Conservation (phyloP, 1,140 invertebrate genomes). For the Diachasmimorpha longicaudata region DNA sequence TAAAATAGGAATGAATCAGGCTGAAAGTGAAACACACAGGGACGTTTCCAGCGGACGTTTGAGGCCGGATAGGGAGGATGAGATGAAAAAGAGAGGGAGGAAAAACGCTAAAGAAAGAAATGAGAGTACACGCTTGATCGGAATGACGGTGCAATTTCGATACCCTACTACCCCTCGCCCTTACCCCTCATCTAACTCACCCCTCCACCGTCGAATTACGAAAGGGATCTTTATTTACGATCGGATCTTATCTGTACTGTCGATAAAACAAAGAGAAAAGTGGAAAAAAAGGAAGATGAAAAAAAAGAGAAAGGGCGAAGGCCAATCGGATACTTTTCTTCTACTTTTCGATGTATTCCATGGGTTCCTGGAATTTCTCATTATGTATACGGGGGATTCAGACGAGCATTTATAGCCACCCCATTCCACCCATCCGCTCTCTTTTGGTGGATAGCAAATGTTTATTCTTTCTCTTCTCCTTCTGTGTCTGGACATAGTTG, state of each 20-base stretch:
- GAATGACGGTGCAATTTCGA: not conserved
- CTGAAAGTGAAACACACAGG: not conserved
- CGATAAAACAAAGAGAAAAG: constrained; percentile 1
- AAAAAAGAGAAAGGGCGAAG: not conserved
- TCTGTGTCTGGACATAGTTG: not conserved
- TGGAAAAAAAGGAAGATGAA: not conserved
- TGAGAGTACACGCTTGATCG: constrained; percentile 2
- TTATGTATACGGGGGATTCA: constrained; percentile 1
- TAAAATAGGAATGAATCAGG: constrained; percentile 3
- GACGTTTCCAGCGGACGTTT: not conserved
- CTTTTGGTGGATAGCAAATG: not conserved
- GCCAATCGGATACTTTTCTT: not conserved
- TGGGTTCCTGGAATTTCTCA: not conserved
- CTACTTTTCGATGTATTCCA: not conserved
- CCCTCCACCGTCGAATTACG: not conserved
- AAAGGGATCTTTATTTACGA: constrained; percentile 9
- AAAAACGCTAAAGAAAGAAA: constrained; percentile 16
- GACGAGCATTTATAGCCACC: not conserved
- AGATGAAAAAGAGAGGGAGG: constrained; percentile 3
- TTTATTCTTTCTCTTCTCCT: not conserved
- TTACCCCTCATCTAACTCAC: not conserved
- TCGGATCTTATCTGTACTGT: constrained; percentile 6
- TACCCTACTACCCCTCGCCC: not conserved
- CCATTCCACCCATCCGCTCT: not conserved
- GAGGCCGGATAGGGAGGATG: not conserved